phyloP scores from a whole-genome alignment of 2,797 vertebrate genomes.

The Apogon hyalosoma region DNA sequence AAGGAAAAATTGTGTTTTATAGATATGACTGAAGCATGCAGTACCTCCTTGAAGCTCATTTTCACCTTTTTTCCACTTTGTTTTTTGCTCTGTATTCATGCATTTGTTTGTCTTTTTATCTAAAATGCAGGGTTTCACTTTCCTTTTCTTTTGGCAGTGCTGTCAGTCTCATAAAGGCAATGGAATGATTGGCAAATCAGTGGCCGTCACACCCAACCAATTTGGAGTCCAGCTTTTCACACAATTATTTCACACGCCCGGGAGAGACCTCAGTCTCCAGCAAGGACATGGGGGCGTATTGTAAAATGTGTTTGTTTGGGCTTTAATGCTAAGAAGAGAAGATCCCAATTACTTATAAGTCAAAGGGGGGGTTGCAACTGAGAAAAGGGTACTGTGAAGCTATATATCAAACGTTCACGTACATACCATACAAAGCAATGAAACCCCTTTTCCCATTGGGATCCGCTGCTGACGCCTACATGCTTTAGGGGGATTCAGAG shows the following conservation, averaged over 20 bases:
- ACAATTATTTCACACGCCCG: slow-evolving; percentile 68
- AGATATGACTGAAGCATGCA: neutral
- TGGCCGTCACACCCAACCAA: slow-evolving; percentile 59
- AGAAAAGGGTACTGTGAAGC: slow-evolving; percentile 22
- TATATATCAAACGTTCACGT: slow-evolving; percentile 29
- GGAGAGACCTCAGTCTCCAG: slow-evolving; percentile 48
- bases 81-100: too few species aligned
- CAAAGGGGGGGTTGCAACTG: slow-evolving; percentile 20
- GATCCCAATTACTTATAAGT: slow-evolving; percentile 41
- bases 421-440: slow-evolving; percentile 33
- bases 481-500: slow-evolving; percentile 50
- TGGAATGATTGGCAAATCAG: slow-evolving; percentile 66
- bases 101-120: slow-evolving; percentile 36
- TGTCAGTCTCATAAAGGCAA: slow-evolving; percentile 58
- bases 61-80: neutral
- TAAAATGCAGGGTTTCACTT: slow-evolving; percentile 35
- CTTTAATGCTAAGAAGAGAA: slow-evolving; percentile 46
- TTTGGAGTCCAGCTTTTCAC: slow-evolving; percentile 64
- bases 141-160: slow-evolving; percentile 49
- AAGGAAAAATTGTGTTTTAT: slow-evolving; percentile 15
- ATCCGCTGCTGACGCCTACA: slow-evolving; percentile 45
- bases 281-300: slow-evolving; percentile 44
- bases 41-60: neutral
- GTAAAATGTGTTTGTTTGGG: slow-evolving; percentile 47
- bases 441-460: slow-evolving; percentile 34